Evolutionary conservation across 2,113 vertebrate genomes (phyloP), one percentile per base, ranked within the genome.

Genomic region (Cariama cristata): DNA sequence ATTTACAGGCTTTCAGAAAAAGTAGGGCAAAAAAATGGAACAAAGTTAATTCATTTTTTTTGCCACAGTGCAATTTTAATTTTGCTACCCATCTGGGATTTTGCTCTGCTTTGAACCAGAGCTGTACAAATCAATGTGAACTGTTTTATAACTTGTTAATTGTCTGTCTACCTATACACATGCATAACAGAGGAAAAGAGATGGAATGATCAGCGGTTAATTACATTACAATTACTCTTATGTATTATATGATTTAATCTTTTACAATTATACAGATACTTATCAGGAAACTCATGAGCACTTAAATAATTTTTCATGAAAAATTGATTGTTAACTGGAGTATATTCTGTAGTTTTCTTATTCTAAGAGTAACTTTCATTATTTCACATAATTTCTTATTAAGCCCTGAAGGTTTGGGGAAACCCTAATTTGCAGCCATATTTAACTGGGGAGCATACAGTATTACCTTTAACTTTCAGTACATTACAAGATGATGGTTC

Each of bases 1-100:
- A 97, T 94, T 94, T 95, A 91, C 45, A 89, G 73, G 49, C 86
- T 93, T 92, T 92, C 91, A 91, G 58, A 75, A 92, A 90, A 96
- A 89, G 83, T 93, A 96, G 93, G 88, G 40, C 79, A 95, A 93
- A 96, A 89, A 95, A 93, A 73, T 22, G 42, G 56, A 95, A 88
- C 69, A 56, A 85, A 94, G 69, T 83, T 94, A 83, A 87, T 81
- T 81, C 4, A 0, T 38, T 79, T 59, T 38, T 91, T 85, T 75
- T 73, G 5, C 79, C 28, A 90, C 27, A 56, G 38, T 86, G 73
- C 24, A 68, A 67, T 89, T 95, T 93, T 87, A 74, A 85, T 96
- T 96, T 84, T 91, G 66, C 60, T 91, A 44, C 33, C 62, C 88
- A 87, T 79, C 44, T 96, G 94, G 76, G 79, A 77, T 92, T 97